Evolutionary conservation across 2,113 vertebrate genomes (phyloP).

Genomic region (Pteronura brasiliensis): DNA sequence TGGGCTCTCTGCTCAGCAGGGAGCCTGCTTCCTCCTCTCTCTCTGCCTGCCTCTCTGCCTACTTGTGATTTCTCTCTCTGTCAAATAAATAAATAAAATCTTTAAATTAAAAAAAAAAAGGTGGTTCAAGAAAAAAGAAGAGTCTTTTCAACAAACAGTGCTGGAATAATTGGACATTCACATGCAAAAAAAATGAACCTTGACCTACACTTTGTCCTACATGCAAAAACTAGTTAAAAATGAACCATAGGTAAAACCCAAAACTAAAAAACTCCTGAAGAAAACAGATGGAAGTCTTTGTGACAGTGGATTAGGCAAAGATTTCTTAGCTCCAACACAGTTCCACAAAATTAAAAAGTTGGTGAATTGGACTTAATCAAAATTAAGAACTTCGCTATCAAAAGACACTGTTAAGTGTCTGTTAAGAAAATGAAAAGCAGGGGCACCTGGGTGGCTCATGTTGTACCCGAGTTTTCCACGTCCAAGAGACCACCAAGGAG

Average conservation of each 20-base stretch:
- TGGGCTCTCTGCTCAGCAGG: no score
- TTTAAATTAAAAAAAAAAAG: no score
- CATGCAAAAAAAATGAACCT: neutral
- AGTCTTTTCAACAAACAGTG: neutral
- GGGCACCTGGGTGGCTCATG: no score
- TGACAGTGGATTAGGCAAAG: neutral
- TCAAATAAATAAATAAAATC: no score
- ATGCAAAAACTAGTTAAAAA: conserved; percentile 4
- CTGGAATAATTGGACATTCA: neutral
- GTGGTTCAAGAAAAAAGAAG: neutral
- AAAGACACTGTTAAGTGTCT: neutral
- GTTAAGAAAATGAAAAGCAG: neutral
- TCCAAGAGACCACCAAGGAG: no score
- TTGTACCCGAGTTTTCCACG: no score
- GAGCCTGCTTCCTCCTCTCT: no score
- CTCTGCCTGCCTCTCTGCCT: no score
- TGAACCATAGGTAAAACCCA: neutral
- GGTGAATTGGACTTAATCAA: neutral
- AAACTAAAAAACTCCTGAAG: neutral
- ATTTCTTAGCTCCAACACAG: neutral
- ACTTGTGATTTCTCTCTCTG: no score
- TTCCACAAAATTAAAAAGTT: neutral
- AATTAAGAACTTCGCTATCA: neutral
- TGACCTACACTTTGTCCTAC: neutral
- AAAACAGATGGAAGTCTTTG: conserved; percentile 1